A percentile compares a stretch with the other conserved stretches of the same genome.
Evolutionary conservation across 2,113 vertebrate genomes (phyloP).

Genomic region (Ranitomeya imitator): DNA sequence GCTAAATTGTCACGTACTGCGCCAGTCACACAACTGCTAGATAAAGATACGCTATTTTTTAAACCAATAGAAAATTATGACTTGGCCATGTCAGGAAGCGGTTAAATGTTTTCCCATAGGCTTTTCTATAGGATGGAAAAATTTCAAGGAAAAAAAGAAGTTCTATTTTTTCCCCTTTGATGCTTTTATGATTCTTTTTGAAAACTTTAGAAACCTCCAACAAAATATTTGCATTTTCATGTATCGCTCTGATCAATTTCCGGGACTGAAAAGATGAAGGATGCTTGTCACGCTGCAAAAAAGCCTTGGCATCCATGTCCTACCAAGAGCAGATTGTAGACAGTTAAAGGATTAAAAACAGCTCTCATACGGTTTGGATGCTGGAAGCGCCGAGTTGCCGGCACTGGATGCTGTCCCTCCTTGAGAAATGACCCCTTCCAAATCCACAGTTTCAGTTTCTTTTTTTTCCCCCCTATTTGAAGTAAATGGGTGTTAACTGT

Average conservation of each 20-base stretch:
- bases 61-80: too few species aligned
- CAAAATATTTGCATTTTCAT: too few species aligned
- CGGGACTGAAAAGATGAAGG: neutral
- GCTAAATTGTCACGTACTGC: too few species aligned
- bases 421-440: slow-evolving; percentile 30
- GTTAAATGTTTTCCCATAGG: too few species aligned
- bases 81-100: too few species aligned
- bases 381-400: neutral
- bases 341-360: slow-evolving; percentile 2
- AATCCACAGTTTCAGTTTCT: slow-evolving; percentile 20
- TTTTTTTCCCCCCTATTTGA: slow-evolving; percentile 42
- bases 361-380: slow-evolving; percentile 3
- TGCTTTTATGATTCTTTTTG: too few species aligned
- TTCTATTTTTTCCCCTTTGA: too few species aligned
- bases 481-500: slow-evolving; percentile 55
- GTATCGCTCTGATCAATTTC: neutral
- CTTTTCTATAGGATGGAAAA: too few species aligned
- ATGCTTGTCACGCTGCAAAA: neutral
- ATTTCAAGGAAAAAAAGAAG: too few species aligned
- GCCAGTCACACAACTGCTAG: too few species aligned
- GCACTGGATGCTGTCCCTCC: neutral
- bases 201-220: too few species aligned
- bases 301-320: neutral
- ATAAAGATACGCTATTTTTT: too few species aligned
- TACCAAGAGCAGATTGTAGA: neutral